phyloP scores from a whole-genome alignment of 2,797 vertebrate species.

The Poecilia gillii region DNA sequence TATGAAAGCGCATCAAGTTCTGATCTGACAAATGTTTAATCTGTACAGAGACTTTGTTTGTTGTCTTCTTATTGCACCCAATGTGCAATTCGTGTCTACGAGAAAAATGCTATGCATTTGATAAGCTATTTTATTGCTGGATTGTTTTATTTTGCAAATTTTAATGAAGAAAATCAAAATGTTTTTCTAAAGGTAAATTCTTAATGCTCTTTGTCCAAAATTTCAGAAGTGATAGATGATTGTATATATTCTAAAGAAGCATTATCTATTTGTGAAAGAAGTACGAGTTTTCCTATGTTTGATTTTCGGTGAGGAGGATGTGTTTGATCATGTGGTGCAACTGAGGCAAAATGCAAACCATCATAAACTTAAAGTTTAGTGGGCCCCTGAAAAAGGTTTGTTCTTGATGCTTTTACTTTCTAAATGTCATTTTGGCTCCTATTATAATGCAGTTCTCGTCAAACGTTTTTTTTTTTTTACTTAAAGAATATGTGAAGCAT shows the following conservation, averaged over 20 bases:
- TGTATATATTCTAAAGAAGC: conserved; percentile 57
- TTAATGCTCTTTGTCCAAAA: conserved; percentile 20
- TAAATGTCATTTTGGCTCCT: not conserved
- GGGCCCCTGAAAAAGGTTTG: not conserved
- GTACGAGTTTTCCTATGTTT: conserved; percentile 35
- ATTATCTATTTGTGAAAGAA: conserved; percentile 42
- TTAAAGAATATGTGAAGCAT: not conserved
- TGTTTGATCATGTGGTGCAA: conserved; percentile 27
- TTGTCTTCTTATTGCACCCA: conserved; percentile 64
- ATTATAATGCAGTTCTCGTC: not conserved
- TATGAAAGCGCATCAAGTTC: conserved; percentile 52
- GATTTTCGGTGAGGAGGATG: conserved; percentile 23
- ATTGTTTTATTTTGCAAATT: conserved; percentile 61
- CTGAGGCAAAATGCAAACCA: conserved; percentile 12
- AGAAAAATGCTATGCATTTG: conserved; percentile 88
- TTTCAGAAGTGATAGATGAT: conserved; percentile 45
- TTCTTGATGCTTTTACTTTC: not conserved
- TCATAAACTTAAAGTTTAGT: conserved; percentile 13
- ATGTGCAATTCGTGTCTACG: conserved; percentile 72
- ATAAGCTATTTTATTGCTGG: conserved; percentile 77
- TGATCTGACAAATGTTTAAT: conserved; percentile 55
- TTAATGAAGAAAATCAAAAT: conserved; percentile 73
- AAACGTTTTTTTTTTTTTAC: not conserved
- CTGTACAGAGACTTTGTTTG: conserved; percentile 44
- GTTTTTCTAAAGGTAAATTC: conserved; percentile 41